Conservation (phyloP, 1,140 invertebrate genomes). For the Pseudomyrmex pallidus region DNA sequence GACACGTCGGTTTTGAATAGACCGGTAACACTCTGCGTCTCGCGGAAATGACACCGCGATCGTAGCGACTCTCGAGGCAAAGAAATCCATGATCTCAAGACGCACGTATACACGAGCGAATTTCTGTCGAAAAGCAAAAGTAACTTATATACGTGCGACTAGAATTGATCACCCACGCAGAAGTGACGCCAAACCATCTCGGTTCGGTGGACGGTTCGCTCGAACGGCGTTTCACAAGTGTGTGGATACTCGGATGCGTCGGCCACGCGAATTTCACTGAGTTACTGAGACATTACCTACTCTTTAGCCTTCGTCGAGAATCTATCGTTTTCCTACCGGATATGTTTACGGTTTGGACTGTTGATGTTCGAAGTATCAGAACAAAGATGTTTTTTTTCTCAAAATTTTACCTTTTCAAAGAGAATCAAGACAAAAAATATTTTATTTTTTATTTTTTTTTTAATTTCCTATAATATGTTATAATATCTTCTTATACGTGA, state of each 20-base stretch:
- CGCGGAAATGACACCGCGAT: constrained; percentile 45
- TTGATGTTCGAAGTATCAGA: neutral
- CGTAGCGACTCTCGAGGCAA: neutral
- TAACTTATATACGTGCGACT: neutral
- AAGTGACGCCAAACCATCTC: constrained; percentile 62
- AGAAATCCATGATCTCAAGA: constrained; percentile 23
- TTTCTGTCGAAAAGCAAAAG: constrained; percentile 59
- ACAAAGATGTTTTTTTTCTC: neutral
- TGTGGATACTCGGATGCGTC: constrained; percentile 63
- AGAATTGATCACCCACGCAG: constrained; percentile 65
- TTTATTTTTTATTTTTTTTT: no score
- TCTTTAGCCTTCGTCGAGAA: constrained; percentile 9
- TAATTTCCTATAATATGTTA: no score
- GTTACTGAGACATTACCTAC: constrained; percentile 5
- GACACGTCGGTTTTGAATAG: constrained; percentile 66
- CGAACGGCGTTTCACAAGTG: constrained; percentile 49
- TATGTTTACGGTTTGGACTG: neutral
- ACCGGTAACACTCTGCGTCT: constrained; percentile 40
- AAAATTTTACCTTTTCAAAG: neutral
- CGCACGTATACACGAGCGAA: neutral
- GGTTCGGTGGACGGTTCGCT: constrained; percentile 68
- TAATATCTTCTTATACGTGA: no score
- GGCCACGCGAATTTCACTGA: constrained; percentile 50
- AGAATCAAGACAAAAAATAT: no score
- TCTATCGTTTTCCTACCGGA: constrained; percentile 27